Evolutionary conservation across 2,797 vertebrate species (phyloP).

Genomic region (Phoxinus dragarum): DNA sequence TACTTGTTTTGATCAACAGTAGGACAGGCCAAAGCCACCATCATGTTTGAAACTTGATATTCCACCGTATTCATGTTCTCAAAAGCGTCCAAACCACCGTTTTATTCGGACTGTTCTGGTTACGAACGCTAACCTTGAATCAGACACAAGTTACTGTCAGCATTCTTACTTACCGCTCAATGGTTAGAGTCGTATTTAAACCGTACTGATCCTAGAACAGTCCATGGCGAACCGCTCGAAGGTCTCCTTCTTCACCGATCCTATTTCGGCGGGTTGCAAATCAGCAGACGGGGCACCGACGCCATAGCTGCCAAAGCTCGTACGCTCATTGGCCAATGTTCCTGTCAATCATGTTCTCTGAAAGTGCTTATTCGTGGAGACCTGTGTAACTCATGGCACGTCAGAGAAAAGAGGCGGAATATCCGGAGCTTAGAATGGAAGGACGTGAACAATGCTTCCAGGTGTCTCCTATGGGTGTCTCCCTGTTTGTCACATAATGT

Average conservation of each 20-base stretch:
- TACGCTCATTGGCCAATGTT: slow-evolving; percentile 62
- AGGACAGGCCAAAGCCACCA: slow-evolving; percentile 55
- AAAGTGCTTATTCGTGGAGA: slow-evolving; percentile 57
- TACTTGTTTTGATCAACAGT: slow-evolving; percentile 55
- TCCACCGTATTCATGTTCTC: slow-evolving; percentile 28
- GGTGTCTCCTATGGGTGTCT: too few relatives aligned
- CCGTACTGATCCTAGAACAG: slow-evolving; percentile 85
- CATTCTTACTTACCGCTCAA: slow-evolving; percentile 76
- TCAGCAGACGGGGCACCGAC: slow-evolving; percentile 70
- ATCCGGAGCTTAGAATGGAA: slow-evolving; percentile 62
- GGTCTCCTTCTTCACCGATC: slow-evolving; percentile 75
- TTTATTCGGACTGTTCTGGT: slow-evolving; percentile 3
- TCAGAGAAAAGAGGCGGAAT: slow-evolving; percentile 54
- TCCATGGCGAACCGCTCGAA: slow-evolving; percentile 70
- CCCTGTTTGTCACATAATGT: neutral
- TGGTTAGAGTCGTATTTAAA: slow-evolving; percentile 62
- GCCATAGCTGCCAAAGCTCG: slow-evolving; percentile 42
- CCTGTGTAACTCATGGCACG: neutral
- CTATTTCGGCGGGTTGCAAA: slow-evolving; percentile 79
- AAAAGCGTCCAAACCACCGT: slow-evolving; percentile 1
- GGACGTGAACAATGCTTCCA: neutral
- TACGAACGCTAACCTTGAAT: slow-evolving; percentile 52
- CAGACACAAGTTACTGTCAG: slow-evolving; percentile 67
- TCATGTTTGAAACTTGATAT: slow-evolving; percentile 58
- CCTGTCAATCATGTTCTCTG: slow-evolving; percentile 45